phyloP scores from a whole-genome alignment of 2,888 invertebrate genomes.

The Coenonympha arcania region DNA sequence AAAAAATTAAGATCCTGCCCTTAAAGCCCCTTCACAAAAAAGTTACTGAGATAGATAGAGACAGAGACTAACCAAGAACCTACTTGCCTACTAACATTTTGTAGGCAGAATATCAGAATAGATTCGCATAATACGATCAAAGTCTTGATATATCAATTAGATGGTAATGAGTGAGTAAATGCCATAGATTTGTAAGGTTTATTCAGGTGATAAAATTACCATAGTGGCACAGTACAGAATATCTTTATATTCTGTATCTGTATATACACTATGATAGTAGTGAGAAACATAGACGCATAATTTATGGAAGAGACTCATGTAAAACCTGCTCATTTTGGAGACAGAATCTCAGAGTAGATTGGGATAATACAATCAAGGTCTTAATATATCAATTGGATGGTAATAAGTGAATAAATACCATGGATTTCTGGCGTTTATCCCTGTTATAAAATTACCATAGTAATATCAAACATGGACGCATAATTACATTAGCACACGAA shows the following conservation, averaged over 20 bases:
- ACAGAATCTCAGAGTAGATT: not conserved
- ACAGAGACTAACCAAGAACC: no score
- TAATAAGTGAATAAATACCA: constrained; percentile 1
- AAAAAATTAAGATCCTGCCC: no score
- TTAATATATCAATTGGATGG: constrained; percentile 2
- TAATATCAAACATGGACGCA: not conserved
- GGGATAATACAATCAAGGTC: no score
- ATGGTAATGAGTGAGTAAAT: constrained; percentile 2
- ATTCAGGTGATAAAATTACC: constrained; percentile 1
- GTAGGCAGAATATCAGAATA: not conserved
- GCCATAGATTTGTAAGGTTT: not conserved
- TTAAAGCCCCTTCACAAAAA: no score
- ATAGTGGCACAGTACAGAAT: no score
- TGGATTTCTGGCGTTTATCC: constrained; percentile 1
- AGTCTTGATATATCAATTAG: constrained; percentile 1
- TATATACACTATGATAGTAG: no score
- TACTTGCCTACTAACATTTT: no score
- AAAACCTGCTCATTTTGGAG: no score
- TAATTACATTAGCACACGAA: constrained; percentile 3
- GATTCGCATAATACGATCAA: no score
- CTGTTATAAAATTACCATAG: constrained; percentile 2
- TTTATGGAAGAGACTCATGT: no score
- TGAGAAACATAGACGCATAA: not conserved
- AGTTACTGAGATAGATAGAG: no score
- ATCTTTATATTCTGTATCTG: no score